These are phyloP conservation scores for Listronotus bonariensis DNA, from an alignment of 1,140 invertebrate genomes.

Conservation along the genomic window DNA sequence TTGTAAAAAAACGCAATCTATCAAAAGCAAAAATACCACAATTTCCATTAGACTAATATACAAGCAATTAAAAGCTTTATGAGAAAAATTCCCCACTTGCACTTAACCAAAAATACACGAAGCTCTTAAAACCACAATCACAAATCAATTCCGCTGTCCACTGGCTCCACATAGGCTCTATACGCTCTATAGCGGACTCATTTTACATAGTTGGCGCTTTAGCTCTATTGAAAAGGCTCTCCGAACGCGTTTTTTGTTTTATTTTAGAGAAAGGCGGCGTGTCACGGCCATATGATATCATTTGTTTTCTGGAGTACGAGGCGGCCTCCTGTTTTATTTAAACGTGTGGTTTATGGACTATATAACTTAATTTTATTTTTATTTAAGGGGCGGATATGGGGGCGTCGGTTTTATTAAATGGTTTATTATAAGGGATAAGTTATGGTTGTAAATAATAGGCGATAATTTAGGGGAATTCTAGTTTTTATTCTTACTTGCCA, in stretches of 20 bases:
- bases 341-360: slow-evolving; percentile 37
- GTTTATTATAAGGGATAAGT: too few species aligned
- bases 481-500: too few species aligned
- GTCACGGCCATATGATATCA: slow-evolving; percentile 44
- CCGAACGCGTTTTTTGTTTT: slow-evolving; percentile 7
- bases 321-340: slow-evolving; percentile 38
- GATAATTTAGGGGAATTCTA: too few species aligned
- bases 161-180: not conserved
- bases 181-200: not conserved
- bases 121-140: too few species aligned
- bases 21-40: too few species aligned
- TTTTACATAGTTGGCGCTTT: slow-evolving; percentile 4
- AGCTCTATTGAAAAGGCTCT: slow-evolving; percentile 9
- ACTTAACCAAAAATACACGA: too few species aligned
- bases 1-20: too few species aligned
- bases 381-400: slow-evolving; percentile 22
- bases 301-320: slow-evolving; percentile 39
- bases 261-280: slow-evolving; percentile 3
- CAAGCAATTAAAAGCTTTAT: too few species aligned
- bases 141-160: not conserved
- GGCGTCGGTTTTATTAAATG: not conserved
- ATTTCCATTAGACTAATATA: too few species aligned
- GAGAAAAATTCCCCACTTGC: too few species aligned
- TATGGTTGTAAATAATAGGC: too few species aligned
- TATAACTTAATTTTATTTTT: slow-evolving; percentile 38